Evolutionary conservation across 2,113 vertebrate species (phyloP).

Genomic region (Azemiops feae): DNA sequence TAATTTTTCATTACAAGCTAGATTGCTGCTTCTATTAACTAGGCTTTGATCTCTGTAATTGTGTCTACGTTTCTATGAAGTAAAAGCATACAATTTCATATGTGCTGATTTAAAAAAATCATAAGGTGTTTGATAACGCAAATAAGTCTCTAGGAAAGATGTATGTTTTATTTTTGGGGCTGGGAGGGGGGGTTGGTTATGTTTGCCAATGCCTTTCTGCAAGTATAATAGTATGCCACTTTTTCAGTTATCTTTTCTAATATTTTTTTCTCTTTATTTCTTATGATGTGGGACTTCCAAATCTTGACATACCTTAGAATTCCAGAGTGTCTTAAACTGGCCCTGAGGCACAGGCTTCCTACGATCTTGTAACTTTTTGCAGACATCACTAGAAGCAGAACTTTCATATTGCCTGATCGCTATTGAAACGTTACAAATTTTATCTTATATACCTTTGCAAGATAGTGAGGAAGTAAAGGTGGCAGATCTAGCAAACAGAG

Average conservation of each 20-base stretch:
- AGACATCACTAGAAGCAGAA: background rate
- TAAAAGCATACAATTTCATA: background rate
- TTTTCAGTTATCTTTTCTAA: background rate
- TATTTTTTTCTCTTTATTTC: background rate
- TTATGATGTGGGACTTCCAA: background rate
- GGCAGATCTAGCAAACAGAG: background rate
- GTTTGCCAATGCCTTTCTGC: background rate
- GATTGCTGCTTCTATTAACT: background rate
- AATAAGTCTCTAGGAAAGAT: background rate
- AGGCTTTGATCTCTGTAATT: background rate
- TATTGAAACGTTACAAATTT: background rate
- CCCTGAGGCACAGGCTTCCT: background rate
- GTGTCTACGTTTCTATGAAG: background rate
- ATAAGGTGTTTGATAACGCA: background rate
- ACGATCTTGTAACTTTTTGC: background rate
- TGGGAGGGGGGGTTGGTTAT: no score
- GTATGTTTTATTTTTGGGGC: background rate
- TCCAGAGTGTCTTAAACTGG: background rate
- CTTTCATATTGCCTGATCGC: background rate
- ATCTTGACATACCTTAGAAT: background rate
- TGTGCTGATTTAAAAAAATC: background rate
- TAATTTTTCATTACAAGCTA: background rate
- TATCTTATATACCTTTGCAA: background rate
- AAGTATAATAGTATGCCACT: background rate
- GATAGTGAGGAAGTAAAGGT: background rate